Evolutionary conservation across 2,797 vertebrate species (phyloP).

Genomic region (Gila robusta): DNA sequence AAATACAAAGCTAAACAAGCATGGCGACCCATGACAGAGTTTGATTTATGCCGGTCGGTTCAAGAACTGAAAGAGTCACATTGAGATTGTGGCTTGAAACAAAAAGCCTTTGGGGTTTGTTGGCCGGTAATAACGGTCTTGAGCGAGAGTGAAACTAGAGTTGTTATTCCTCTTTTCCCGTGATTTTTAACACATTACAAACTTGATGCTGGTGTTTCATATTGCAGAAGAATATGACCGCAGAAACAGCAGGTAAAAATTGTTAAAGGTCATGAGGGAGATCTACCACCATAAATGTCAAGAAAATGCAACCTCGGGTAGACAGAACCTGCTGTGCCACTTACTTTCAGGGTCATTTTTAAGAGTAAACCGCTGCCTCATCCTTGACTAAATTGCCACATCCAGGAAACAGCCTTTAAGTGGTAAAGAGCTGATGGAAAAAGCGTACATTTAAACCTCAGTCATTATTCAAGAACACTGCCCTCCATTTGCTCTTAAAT

Average conservation of each 20-base stretch:
- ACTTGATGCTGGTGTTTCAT: neutral
- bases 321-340: constrained; percentile 27
- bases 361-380: constrained; percentile 1
- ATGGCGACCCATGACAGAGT: constrained; percentile 23
- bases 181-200: constrained; percentile 2
- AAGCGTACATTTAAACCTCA: neutral
- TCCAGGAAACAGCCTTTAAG: neutral
- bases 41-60: constrained; percentile 47
- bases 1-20: constrained; percentile 31
- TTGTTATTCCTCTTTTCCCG: neutral
- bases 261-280: neutral
- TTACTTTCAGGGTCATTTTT: constrained; percentile 20
- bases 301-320: constrained; percentile 11
- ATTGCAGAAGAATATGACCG: neutral
- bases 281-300: neutral
- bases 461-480: constrained; percentile 31
- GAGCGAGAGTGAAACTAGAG: neutral
- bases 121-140: neutral
- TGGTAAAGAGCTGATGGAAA: constrained; percentile 16
- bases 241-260: neutral
- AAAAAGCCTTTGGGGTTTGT: constrained; percentile 23
- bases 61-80: constrained; percentile 57
- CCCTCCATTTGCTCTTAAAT: constrained; percentile 19
- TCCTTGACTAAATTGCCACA: constrained; percentile 34
- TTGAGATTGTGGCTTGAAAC: neutral